Percentiles rank a stretch among this genome's conserved stretches.
Conservation (phyloP, 2,797 vertebrate genomes). For the Loriculus beryllinus region DNA sequence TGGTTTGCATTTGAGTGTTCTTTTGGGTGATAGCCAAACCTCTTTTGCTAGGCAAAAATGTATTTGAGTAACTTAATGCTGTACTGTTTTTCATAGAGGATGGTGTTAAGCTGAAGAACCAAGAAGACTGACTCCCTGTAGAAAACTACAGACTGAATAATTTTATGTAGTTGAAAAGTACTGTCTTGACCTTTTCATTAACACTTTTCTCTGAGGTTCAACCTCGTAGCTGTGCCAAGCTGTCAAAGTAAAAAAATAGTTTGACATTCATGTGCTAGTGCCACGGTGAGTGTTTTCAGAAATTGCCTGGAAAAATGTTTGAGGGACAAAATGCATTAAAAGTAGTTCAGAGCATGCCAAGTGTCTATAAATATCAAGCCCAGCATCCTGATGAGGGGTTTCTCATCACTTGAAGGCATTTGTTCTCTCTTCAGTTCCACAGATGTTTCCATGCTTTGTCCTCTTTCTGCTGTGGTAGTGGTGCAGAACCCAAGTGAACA, state of each 20-base stretch:
- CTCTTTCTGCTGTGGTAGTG: accelerated
- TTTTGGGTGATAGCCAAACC: neutral
- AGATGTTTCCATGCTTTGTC: neutral
- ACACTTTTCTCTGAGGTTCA: neutral
- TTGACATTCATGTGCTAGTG: neutral
- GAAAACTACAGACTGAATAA: neutral
- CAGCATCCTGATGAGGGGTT: neutral
- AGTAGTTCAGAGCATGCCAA: neutral
- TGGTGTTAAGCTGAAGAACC: neutral
- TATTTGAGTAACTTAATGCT: neutral
- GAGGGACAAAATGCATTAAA: neutral
- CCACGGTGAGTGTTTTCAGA: neutral
- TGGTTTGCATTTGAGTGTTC: neutral
- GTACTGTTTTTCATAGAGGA: neutral
- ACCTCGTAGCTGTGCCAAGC: neutral
- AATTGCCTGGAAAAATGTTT: neutral
- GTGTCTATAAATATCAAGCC: neutral
- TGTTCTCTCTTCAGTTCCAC: neutral
- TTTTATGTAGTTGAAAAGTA: neutral
- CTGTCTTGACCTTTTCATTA: neutral
- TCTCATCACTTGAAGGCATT: neutral
- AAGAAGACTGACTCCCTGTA: neutral
- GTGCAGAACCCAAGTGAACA: neutral
- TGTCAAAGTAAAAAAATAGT: neutral
- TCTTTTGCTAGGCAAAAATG: neutral